A percentile compares a stretch with the other conserved stretches of the same genome.
These are phyloP conservation scores for Anisognathus igniventris DNA, from an alignment of 2,797 vertebrate species.

Conservation along the genomic window DNA sequence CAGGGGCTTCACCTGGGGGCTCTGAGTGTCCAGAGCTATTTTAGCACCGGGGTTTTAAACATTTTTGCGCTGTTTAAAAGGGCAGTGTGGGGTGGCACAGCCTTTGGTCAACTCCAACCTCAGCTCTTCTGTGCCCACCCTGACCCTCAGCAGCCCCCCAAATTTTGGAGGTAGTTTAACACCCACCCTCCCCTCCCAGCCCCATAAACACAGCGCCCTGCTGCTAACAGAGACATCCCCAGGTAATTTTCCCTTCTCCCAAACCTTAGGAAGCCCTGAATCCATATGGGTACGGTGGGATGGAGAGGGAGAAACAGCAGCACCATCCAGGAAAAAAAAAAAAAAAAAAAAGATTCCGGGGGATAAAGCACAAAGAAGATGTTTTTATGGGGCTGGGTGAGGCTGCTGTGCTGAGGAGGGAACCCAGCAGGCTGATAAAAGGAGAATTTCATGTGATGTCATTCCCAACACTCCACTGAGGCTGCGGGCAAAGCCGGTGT, in stretches of 20 bases:
- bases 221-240: neutral
- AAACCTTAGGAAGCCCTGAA: neutral
- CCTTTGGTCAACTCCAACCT: neutral
- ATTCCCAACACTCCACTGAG: neutral
- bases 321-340: neutral
- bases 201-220: neutral
- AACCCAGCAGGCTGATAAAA: neutral
- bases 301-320: neutral
- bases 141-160: neutral
- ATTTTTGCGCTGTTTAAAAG: neutral
- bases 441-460: neutral
- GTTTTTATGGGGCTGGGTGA: neutral
- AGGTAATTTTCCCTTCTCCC: neutral
- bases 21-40: neutral
- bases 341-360: rapidly evolving
- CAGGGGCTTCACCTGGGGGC: neutral
- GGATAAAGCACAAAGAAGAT: neutral
- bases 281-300: rapidly evolving
- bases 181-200: too few relatives aligned
- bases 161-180: neutral
- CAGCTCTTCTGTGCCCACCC: neutral
- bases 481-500: neutral
- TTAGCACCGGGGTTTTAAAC: neutral
- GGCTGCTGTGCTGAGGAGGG: neutral
- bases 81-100: neutral